A percentile compares a stretch with the other conserved stretches of the same genome.
phyloP scores from a whole-genome alignment of 2,113 vertebrate genomes.

The Oophaga pumilio region DNA sequence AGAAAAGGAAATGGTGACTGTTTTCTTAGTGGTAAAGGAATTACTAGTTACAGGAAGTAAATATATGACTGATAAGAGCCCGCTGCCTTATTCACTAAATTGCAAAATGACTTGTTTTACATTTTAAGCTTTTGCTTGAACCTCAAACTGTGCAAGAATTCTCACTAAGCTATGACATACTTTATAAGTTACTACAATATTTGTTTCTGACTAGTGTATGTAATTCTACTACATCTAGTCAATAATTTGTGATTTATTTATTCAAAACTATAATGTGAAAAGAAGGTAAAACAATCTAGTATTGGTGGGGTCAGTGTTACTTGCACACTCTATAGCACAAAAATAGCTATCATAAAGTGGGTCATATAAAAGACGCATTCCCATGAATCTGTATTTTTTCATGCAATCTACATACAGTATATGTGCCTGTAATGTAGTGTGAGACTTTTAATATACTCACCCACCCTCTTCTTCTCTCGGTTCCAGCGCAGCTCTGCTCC shows the following conservation, averaged over 20 bases:
- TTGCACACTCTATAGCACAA: too few species aligned
- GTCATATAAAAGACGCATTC: too few species aligned
- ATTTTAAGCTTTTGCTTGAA: not conserved
- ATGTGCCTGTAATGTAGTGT: too few species aligned
- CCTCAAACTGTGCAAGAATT: not conserved
- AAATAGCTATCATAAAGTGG: too few species aligned
- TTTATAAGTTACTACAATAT: not conserved
- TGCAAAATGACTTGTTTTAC: slow-evolving; percentile 21
- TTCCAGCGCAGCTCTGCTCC: too few species aligned
- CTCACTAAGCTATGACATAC: not conserved
- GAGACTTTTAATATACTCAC: too few species aligned
- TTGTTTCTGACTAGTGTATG: not conserved
- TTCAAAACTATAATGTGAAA: not conserved
- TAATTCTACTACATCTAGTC: not conserved
- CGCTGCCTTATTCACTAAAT: not conserved
- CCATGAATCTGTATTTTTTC: too few species aligned
- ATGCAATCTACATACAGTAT: too few species aligned
- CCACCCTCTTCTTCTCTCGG: too few species aligned
- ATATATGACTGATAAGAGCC: slow-evolving; percentile 32
- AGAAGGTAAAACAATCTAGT: too few species aligned
- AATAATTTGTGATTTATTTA: not conserved
- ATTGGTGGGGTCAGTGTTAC: not conserved
- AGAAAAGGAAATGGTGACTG: slow-evolving; percentile 42
- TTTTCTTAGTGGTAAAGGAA: slow-evolving; percentile 20
- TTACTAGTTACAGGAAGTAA: slow-evolving; percentile 50